Evolutionary conservation across 2,113 vertebrate genomes (phyloP).

Genomic region (Callorhinus ursinus): DNA sequence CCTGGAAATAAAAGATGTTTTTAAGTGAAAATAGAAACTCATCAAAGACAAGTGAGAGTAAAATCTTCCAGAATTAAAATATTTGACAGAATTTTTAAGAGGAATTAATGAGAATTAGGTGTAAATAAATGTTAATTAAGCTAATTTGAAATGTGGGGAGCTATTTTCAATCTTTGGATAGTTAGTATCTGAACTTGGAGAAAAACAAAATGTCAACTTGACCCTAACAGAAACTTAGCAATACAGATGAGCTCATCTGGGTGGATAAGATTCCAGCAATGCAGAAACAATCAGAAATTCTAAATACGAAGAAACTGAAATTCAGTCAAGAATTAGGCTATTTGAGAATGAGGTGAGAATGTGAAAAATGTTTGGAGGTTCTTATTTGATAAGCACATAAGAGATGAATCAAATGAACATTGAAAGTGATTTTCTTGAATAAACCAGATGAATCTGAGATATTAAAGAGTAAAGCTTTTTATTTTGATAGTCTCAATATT

Average conservation of each 20-base stretch:
- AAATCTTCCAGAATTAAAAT: slow-evolving; percentile 20
- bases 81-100: background rate
- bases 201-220: slow-evolving; percentile 19
- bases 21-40: slow-evolving; percentile 20
- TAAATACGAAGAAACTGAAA: background rate
- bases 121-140: background rate
- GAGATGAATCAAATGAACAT: background rate
- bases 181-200: slow-evolving; percentile 24
- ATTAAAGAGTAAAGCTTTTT: background rate
- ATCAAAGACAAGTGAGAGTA: background rate
- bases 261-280: background rate
- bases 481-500: background rate
- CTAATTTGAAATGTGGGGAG: background rate
- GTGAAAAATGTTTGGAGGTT: background rate
- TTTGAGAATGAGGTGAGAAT: background rate
- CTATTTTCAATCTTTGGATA: background rate
- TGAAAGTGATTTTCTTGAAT: background rate
- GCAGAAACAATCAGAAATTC: slow-evolving; percentile 25
- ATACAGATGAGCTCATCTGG: background rate
- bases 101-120: background rate
- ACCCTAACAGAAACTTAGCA: slow-evolving; percentile 43
- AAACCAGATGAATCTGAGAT: background rate
- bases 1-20: background rate
- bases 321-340: background rate
- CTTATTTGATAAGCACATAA: background rate